Conservation (phyloP, 2,797 vertebrate species). For the Lophotriccus pileatus region DNA sequence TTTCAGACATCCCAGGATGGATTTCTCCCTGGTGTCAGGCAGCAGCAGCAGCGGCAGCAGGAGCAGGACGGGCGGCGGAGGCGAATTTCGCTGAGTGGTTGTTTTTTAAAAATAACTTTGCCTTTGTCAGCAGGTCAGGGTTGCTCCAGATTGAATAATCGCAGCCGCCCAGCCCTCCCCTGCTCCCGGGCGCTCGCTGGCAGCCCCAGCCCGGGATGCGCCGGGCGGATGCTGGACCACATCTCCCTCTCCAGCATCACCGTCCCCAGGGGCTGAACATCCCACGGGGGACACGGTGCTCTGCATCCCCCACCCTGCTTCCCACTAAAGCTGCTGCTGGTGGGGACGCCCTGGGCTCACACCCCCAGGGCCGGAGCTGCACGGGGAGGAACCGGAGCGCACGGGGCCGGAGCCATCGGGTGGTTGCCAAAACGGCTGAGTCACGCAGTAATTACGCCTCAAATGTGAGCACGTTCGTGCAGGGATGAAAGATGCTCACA, state of each 20-base stretch:
- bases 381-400: background rate
- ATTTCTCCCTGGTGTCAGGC: background rate
- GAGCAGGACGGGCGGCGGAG: constrained; percentile 20
- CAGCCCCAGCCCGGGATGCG: background rate
- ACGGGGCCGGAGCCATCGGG: background rate
- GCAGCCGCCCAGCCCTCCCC: constrained; percentile 39
- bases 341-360: background rate
- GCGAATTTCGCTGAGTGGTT: constrained; percentile 66
- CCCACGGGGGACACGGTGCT: fast-evolving
- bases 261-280: background rate
- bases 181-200: constrained; percentile 23
- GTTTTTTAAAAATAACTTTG: constrained; percentile 75
- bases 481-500: constrained; percentile 29
- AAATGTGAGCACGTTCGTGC: background rate
- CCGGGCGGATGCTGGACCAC: background rate
- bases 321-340: background rate
- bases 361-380: background rate
- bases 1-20: background rate
- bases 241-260: fast-evolving
- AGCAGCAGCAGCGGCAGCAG: background rate
- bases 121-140: constrained; percentile 73
- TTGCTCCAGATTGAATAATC: constrained; percentile 66
- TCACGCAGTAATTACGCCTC: background rate
- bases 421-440: background rate
- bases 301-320: background rate